Percentiles rank a stretch among this genome's conserved stretches.
These are phyloP conservation scores for Eristalis tenax DNA, from an alignment of 2,888 invertebrate genomes.

Conservation along the genomic window DNA sequence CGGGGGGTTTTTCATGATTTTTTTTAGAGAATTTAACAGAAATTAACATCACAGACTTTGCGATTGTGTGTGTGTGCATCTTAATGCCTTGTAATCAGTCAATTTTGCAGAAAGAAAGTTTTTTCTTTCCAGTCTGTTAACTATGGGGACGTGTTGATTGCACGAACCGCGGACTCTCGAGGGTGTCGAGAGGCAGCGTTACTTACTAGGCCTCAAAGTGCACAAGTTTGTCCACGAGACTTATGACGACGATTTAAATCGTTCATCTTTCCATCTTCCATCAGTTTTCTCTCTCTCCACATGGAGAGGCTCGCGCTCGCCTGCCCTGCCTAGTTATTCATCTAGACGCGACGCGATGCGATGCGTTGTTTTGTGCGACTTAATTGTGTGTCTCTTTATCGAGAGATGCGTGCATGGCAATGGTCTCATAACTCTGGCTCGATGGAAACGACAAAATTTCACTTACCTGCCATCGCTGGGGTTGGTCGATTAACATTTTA, in stretches of 20 bases:
- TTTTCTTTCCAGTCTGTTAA: slow-evolving; percentile 37
- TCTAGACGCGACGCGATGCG: neutral
- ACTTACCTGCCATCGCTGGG: slow-evolving; percentile 42
- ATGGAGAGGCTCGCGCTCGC: no score
- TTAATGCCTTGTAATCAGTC: slow-evolving; percentile 35
- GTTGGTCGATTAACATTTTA: slow-evolving; percentile 43
- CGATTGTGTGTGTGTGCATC: slow-evolving; percentile 15
- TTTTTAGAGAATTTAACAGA: no score
- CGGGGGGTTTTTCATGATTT: neutral
- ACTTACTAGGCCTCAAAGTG: neutral
- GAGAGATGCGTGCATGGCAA: slow-evolving; percentile 15
- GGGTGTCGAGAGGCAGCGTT: neutral
- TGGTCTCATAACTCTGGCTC: slow-evolving; percentile 29
- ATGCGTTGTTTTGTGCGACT: slow-evolving; percentile 37
- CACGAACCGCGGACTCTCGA: neutral
- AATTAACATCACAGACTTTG: neutral
- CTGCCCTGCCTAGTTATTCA: slow-evolving; percentile 14
- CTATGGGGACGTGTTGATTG: neutral
- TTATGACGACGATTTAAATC: slow-evolving; percentile 45
- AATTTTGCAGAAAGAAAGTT: slow-evolving; percentile 63
- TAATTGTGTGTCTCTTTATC: slow-evolving; percentile 59
- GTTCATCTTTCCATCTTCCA: slow-evolving; percentile 40
- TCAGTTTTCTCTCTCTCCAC: neutral
- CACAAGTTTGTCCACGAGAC: slow-evolving; percentile 3
- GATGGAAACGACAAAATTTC: neutral